phyloP scores from a whole-genome alignment of 2,113 vertebrate species.

The Muntiacus muntjak region DNA sequence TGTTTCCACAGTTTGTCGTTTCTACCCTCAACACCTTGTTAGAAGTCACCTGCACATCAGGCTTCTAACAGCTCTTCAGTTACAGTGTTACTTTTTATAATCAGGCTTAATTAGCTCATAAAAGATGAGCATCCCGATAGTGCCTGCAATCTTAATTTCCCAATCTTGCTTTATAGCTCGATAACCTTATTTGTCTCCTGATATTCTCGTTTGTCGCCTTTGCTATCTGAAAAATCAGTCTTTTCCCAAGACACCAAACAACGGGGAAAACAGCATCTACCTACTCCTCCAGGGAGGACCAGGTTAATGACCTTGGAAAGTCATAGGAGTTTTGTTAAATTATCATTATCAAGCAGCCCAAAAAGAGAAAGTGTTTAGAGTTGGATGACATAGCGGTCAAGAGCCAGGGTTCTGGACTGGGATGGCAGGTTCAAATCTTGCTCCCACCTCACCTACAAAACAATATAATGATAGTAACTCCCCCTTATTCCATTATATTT shows the following conservation, averaged over 20 bases:
- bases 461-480: background rate
- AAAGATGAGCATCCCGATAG: background rate
- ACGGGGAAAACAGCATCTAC: background rate
- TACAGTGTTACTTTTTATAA: background rate
- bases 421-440: background rate
- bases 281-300: background rate
- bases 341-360: background rate
- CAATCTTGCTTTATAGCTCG: background rate
- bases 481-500: background rate
- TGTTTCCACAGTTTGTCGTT: background rate
- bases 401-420: background rate
- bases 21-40: background rate
- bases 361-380: background rate
- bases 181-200: background rate
- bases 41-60: background rate
- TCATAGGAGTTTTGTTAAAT: background rate
- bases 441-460: background rate
- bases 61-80: background rate
- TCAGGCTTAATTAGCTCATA: background rate
- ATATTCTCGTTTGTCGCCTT: background rate
- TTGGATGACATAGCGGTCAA: background rate
- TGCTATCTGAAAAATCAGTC: background rate
- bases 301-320: background rate
- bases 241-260: background rate
- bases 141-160: background rate